Evolutionary conservation across 2,888 invertebrate genomes (phyloP), one percentile per base, ranked within the genome.

Genomic region (Steinernema carpocapsae): DNA sequence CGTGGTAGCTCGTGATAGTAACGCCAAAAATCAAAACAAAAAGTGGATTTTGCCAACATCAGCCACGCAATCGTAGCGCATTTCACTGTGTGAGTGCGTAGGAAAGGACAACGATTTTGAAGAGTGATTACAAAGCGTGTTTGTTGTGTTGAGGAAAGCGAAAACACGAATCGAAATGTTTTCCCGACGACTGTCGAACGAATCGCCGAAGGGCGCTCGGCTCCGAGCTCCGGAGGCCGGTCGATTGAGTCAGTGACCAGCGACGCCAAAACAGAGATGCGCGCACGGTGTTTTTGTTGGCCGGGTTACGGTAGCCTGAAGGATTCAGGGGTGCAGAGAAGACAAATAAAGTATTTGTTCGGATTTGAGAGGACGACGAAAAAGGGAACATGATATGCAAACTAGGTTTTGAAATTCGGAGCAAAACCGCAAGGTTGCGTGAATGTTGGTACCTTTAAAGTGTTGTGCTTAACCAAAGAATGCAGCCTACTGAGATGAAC

Each of bases 81-180:
- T 64, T 64, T 32, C 37, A 37, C 37, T 37, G 37, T 37, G 37
- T 10, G 37, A 37, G 37, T 37, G 37, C 37, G 37, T 37, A 37
- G 32, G 32, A 64, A 64, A 64, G 64, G 64, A 37, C 37, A 10
- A 29, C 64, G 64, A 26, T 64, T 32, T 64, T 48, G 48, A 19
- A 48, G 32, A 32, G 64, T 64, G 64, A 64, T 64, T 64, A 64
- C 64, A 64, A 32, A 64, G 64, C 64, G 64, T 64, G 64, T 64
- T 64, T 29, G 29, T 64, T 29, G 29, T 48, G 29, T 26, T 32
- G 12, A 32, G 17, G 64, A 64, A 64, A 64, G 64, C 64, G 64
- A 64, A 64, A 64, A 64, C 32, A 64, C 48, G 56, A 56, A 56
- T 56, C 56, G 17, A 17, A 64, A 64, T 64, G 64, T 64, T 64